A percentile compares a stretch with the other conserved stretches of the same genome.
phyloP scores from a whole-genome alignment of 35 echinoderm and acorn worm genomes.

The Acanthaster planci region DNA sequence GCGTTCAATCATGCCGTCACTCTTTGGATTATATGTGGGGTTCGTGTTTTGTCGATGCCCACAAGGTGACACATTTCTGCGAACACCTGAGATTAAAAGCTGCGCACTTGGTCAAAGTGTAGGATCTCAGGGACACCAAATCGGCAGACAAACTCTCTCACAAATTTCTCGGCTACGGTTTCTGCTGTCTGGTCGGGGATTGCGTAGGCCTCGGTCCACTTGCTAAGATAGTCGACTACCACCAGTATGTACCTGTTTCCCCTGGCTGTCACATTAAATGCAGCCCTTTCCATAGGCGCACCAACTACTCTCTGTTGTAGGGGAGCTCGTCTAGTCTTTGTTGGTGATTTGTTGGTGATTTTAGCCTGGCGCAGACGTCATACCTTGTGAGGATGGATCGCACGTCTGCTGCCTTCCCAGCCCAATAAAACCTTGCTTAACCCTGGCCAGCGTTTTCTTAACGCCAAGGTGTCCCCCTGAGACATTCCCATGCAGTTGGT shows the following conservation, averaged over 20 bases:
- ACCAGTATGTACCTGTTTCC: slow-evolving; percentile 63
- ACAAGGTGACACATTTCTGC: slow-evolving; percentile 34
- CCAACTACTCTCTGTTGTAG: slow-evolving; percentile 47
- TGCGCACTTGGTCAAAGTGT: too few species aligned
- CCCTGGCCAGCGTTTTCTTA: slow-evolving; percentile 30
- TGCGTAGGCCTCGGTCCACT: slow-evolving; percentile 53
- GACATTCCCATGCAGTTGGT: slow-evolving; percentile 42
- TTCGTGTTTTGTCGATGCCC: too few species aligned
- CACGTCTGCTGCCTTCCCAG: slow-evolving; percentile 35
- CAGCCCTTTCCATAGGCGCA: slow-evolving; percentile 43
- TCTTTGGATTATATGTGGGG: too few species aligned
- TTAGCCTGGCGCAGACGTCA: slow-evolving; percentile 39
- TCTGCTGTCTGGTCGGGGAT: slow-evolving; percentile 33
- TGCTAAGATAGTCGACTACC: slow-evolving; percentile 62
- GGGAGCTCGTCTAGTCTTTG: slow-evolving; percentile 40
- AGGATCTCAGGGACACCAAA: slow-evolving; percentile 65
- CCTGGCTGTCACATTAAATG: slow-evolving; percentile 43
- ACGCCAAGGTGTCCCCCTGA: slow-evolving; percentile 54
- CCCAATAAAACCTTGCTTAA: slow-evolving; percentile 52
- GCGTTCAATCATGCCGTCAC: slow-evolving; percentile 67
- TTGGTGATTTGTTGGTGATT: slow-evolving; percentile 41
- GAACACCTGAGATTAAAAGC: too few species aligned
- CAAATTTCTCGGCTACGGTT: slow-evolving; percentile 39
- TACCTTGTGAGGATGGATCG: slow-evolving; percentile 32
- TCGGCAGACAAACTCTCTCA: slow-evolving; percentile 56